Evolutionary conservation across 2,888 invertebrate genomes (phyloP), one percentile per base, ranked within the genome.

Genomic region (Hyposoter dolosus): DNA sequence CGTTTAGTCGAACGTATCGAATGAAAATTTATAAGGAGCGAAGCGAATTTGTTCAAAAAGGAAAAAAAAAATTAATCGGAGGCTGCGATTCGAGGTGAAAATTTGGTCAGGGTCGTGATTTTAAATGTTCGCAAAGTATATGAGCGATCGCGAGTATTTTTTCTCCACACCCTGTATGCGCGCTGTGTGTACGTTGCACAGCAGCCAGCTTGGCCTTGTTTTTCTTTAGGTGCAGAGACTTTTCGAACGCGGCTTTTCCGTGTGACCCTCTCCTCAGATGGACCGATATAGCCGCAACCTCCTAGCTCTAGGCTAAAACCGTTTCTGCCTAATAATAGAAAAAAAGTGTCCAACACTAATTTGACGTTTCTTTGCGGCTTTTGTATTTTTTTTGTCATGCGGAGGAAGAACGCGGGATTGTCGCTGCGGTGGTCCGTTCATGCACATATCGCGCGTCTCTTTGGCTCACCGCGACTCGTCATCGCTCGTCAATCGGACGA

Each of bases 221-320:
- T 35, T 32, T 35, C 78, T 50, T 63, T 72, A 56, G 66, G 35
- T 81, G 77, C 56, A 47, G 71, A 56, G 65, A 71, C 76, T 80
- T 65, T 71, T 72, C 45, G 71, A 81, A 53, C 80, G 53, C 80
- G 53, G 71, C 71, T 80, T 84, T 84, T 71, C 76, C 76, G 40
- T 76, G 76, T 40, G 65, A 43, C 15, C 65, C 47, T 53, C 65
- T 53, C 47, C 35, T 7, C 40, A 45, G 32, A 60, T 71, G n/a
- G 53, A 47, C 69, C 50, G n/a, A 23, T 40, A 60, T n/a, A 56
- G 45, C 28, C 28, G 12, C 23, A 47, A 47, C 45, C 10, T 69
- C 28, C 6, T 17, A 6, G 28, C 45, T 47, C 45, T 47, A 4
- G 47, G 7, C 23, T 12, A 47, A 40, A 40, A 40, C 0, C 68